Evolutionary conservation across 1,140 invertebrate genomes (phyloP).

Genomic region (Atta colombica): DNA sequence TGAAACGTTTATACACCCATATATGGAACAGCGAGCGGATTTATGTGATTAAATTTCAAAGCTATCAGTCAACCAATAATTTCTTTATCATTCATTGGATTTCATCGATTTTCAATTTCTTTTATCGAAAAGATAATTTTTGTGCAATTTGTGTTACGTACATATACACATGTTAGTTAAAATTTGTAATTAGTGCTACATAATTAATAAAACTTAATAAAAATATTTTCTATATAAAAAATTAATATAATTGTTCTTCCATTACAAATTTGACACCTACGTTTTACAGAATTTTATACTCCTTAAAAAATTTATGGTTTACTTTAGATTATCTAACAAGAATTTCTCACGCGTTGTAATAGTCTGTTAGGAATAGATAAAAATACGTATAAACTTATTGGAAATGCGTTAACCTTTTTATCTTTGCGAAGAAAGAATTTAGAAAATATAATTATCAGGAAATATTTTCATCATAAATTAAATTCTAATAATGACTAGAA

Average conservation of each 20-base stretch:
- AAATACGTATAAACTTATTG: neutral
- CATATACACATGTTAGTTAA: too few species aligned
- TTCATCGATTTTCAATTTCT: neutral
- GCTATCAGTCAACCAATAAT: slow-evolving; percentile 36
- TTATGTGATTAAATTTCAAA: slow-evolving; percentile 35
- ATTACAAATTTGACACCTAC: neutral
- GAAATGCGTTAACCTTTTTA: neutral
- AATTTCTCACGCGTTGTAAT: neutral
- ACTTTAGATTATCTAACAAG: neutral
- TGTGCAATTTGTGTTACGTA: neutral
- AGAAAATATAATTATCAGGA: neutral
- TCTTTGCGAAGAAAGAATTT: neutral
- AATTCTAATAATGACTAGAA: neutral
- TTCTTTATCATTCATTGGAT: slow-evolving; percentile 24
- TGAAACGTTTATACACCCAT: slow-evolving; percentile 7
- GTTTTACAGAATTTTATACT: neutral
- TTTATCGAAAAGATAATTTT: slow-evolving; percentile 14
- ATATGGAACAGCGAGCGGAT: slow-evolving; percentile 13
- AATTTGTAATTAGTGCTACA: neutral
- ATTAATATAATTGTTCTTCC: neutral
- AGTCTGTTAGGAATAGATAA: neutral
- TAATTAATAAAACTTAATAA: too few species aligned
- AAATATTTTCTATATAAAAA: neutral
- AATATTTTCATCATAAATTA: neutral
- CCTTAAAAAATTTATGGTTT: neutral